phyloP scores from a whole-genome alignment of 2,797 vertebrate species.

The Sparus aurata region DNA sequence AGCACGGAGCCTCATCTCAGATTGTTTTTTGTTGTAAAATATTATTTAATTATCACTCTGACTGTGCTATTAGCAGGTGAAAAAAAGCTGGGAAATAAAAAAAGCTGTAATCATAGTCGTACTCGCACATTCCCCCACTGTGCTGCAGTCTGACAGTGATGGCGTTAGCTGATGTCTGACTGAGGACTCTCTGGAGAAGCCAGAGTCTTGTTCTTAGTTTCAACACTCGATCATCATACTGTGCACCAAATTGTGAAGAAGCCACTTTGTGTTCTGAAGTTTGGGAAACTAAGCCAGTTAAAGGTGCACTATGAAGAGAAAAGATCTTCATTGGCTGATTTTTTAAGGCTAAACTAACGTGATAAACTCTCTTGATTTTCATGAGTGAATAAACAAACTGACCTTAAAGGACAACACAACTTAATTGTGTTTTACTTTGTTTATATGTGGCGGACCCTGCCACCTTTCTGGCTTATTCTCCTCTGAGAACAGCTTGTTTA shows the following conservation, averaged over 20 bases:
- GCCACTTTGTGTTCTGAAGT: slow-evolving; percentile 2
- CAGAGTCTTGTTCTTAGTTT: too few species aligned
- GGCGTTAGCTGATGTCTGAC: slow-evolving; percentile 27
- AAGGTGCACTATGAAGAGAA: too few species aligned
- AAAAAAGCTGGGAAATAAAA: slow-evolving; percentile 7
- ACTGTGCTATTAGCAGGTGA: slow-evolving; percentile 38
- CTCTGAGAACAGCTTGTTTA: too few species aligned
- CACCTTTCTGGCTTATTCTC: too few species aligned
- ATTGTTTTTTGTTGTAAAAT: slow-evolving; percentile 31
- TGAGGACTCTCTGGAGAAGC: slow-evolving; percentile 14
- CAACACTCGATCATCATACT: slow-evolving; percentile 31
- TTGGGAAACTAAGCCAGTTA: slow-evolving; percentile 13
- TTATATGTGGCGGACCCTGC: too few species aligned
- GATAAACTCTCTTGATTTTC: too few species aligned
- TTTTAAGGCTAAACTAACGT: too few species aligned
- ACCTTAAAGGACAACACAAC: too few species aligned
- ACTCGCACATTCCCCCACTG: neutral
- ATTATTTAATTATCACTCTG: slow-evolving; percentile 47
- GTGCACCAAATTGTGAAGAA: slow-evolving; percentile 22
- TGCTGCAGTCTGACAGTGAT: slow-evolving; percentile 35
- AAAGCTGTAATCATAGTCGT: slow-evolving; percentile 28
- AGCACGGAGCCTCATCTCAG: slow-evolving; percentile 40
- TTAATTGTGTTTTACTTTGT: too few species aligned
- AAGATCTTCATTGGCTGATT: too few species aligned
- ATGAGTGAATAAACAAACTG: too few species aligned